Conservation (phyloP, 35 echinoderm and acorn worm species). For the Heliocidaris erythrogramma region DNA sequence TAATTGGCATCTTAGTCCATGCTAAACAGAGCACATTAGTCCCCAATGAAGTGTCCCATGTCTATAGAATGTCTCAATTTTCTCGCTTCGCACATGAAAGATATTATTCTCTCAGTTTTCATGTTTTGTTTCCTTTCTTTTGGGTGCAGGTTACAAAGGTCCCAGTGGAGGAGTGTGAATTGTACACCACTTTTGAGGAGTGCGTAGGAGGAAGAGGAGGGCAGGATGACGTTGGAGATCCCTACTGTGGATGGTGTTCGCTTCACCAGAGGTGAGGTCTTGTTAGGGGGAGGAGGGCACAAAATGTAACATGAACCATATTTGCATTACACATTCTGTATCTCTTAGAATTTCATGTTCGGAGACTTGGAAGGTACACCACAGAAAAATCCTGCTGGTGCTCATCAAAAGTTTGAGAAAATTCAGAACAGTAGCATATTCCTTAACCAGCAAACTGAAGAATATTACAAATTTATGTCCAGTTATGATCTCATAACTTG, state of each 20-base stretch:
- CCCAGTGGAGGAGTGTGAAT: constrained; percentile 77
- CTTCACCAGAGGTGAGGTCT: constrained; percentile 68
- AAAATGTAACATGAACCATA: background rate
- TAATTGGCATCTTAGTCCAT: background rate
- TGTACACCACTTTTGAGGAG: constrained; percentile 66
- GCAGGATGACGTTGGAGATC: constrained; percentile 59
- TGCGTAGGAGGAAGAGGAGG: constrained; percentile 73
- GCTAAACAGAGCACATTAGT: background rate
- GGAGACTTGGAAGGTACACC: background rate
- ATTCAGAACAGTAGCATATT: background rate
- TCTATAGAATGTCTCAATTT: background rate
- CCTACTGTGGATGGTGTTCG: constrained; percentile 92
- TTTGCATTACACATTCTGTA: background rate
- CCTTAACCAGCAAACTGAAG: background rate
- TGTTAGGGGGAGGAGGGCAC: background rate
- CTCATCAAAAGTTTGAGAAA: background rate
- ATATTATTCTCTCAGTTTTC: background rate
- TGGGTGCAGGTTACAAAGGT: constrained; percentile 74
- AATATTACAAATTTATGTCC: too few relatives aligned
- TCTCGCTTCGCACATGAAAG: background rate
- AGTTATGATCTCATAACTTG: too few relatives aligned
- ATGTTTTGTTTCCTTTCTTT: background rate
- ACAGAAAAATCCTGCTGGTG: background rate
- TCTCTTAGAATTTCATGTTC: background rate
- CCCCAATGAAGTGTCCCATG: background rate